Evolutionary conservation across 2,888 invertebrate genomes (phyloP), one percentile per base, ranked within the genome.

Genomic region (Drosophila eohydei): DNA sequence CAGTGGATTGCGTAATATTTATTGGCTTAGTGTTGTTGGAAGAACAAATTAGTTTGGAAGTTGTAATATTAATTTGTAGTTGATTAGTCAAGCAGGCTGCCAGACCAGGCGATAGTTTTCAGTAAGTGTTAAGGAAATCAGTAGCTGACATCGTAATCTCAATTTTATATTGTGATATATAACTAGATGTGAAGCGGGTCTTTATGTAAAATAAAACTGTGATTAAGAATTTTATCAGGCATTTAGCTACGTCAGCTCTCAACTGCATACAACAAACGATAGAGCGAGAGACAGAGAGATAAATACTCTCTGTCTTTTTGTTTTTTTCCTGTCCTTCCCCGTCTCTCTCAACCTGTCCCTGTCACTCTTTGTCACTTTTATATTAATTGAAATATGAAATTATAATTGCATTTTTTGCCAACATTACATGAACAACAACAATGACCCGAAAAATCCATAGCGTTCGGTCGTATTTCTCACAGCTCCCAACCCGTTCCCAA

Each of bases 311-410:
- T 40, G 14, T 16, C 48, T n/a, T 5, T 16, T 0, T 50, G 16
- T 2, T 8, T 30, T 6, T 30, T 4, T 8, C 50, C 21, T 21
- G 21, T 21, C 21, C 21, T 21, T 21, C 21, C 21, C 21, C 21
- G 21, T 32, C 50, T 16, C 50, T 16, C 50, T 11, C 21, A 21
- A 21, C 21, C 26, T 44, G 16, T 3, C 32, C 16, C n/a, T 9
- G 28, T 28, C 28, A 4, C 28, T 8, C 54, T 41, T 44, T 71
- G 54, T 63, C 57, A 54, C 52, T 43, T 58, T 54, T 56, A 40
- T 51, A 52, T 59, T 41, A 76, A 70, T 83, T 80, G 83, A 80
- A 66, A 77, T 67, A 81, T 83, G 62, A 71, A 81, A 83, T 69
- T 83, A 74, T 81, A 74, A 83, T 81, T 83, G 74, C 71, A 81